These are phyloP conservation scores for Neolamprologus sp. DNA, from an alignment of 2,113 vertebrate species.

Conservation along the genomic window DNA sequence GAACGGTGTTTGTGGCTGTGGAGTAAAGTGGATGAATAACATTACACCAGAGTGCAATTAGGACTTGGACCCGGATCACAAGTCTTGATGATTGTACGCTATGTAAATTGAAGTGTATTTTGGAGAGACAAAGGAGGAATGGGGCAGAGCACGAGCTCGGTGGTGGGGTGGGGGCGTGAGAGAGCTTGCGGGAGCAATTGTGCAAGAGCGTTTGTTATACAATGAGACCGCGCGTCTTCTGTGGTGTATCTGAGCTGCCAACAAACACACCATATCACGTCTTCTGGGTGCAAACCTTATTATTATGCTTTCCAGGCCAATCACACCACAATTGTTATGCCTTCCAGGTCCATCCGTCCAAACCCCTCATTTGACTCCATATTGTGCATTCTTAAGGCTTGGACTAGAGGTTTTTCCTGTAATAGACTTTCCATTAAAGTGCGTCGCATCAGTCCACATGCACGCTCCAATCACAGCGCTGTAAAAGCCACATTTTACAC, in stretches of 20 bases:
- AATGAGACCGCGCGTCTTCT: background rate
- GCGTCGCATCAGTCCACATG: background rate
- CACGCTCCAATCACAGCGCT: background rate
- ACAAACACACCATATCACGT: background rate
- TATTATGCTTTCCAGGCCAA: slow-evolving; percentile 20
- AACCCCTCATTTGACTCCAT: slow-evolving; percentile 3
- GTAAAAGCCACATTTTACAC: background rate
- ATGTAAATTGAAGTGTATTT: slow-evolving; percentile 17
- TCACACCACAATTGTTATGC: background rate
- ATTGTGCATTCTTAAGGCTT: slow-evolving; percentile 9
- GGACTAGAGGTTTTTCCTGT: background rate
- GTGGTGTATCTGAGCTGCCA: background rate
- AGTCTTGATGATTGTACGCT: background rate
- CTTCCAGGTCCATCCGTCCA: background rate
- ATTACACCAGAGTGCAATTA: slow-evolving; percentile 51
- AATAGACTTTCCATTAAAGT: background rate
- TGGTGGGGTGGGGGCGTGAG: background rate
- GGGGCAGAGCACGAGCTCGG: background rate
- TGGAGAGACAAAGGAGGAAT: background rate
- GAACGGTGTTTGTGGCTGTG: slow-evolving; percentile 11
- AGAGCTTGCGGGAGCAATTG: background rate
- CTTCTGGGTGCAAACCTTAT: slow-evolving; percentile 1
- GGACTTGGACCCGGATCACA: slow-evolving; percentile 27
- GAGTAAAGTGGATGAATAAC: slow-evolving; percentile 33
- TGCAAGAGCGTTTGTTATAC: background rate